A percentile compares a stretch with the other conserved stretches of the same genome.
Conservation (phyloP, 1,140 invertebrate genomes). For the Microvelia longipes region DNA sequence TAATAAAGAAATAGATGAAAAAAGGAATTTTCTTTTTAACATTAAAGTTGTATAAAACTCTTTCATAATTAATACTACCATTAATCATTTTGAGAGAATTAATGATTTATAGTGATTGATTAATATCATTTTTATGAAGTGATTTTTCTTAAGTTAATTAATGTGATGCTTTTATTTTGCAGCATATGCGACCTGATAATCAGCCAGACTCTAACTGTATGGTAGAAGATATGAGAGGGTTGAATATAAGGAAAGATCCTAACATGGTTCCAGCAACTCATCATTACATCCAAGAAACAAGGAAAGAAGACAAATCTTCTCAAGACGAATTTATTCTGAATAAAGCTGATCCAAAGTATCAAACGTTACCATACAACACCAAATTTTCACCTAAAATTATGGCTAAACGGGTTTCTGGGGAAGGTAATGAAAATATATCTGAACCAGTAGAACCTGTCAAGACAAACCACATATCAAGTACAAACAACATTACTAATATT, state of each 20-base stretch:
- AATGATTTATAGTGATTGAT: too few relatives aligned
- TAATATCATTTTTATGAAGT: too few relatives aligned
- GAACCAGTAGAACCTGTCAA: constrained; percentile 9
- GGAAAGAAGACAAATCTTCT: constrained; percentile 13
- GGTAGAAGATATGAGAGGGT: neutral
- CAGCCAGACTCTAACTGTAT: neutral
- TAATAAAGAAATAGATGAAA: too few relatives aligned
- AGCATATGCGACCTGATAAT: neutral
- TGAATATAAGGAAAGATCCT: neutral
- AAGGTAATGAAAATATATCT: constrained; percentile 16
- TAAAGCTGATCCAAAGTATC: constrained; percentile 84
- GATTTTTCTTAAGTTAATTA: too few relatives aligned
- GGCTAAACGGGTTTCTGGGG: constrained; percentile 13
- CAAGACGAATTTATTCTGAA: constrained; percentile 37
- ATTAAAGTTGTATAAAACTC: too few relatives aligned
- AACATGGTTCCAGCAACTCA: constrained; percentile 12
- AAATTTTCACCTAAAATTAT: constrained; percentile 21
- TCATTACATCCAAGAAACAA: constrained; percentile 14
- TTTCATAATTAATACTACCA: too few relatives aligned
- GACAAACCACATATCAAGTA: constrained; percentile 10
- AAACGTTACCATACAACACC: constrained; percentile 71
- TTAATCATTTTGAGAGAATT: too few relatives aligned
- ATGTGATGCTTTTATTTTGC: neutral
- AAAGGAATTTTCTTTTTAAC: too few relatives aligned
- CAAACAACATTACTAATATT: constrained; percentile 12